phyloP scores from a whole-genome alignment of 2,888 invertebrate species.

The Prenolepis imparis region DNA sequence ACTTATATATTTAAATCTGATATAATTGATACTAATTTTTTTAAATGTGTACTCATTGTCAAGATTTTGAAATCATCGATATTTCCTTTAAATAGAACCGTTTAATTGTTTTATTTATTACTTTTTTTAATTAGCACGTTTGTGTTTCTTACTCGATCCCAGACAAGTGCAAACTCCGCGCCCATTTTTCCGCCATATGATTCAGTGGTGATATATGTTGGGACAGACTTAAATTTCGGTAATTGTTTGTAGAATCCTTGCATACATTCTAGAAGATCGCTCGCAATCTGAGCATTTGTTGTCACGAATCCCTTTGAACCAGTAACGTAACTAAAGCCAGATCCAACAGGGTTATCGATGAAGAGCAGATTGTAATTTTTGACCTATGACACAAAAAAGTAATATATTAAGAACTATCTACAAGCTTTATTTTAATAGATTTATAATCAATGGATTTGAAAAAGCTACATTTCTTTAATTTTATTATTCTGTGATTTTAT shows the following conservation, averaged over 20 bases:
- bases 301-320: slow-evolving; percentile 86
- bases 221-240: slow-evolving; percentile 91
- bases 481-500: background rate
- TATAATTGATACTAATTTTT: background rate
- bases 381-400: slow-evolving; percentile 87
- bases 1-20: background rate
- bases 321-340: slow-evolving; percentile 94
- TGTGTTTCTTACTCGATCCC: slow-evolving; percentile 87
- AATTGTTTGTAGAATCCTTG: slow-evolving; percentile 90
- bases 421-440: background rate
- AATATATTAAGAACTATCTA: background rate
- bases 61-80: background rate
- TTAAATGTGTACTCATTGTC: too few relatives aligned
- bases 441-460: background rate
- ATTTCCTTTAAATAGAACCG: background rate
- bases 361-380: slow-evolving; percentile 94
- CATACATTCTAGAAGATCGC: slow-evolving; percentile 92
- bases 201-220: slow-evolving; percentile 95
- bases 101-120: background rate
- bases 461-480: background rate
- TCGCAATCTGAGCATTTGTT: slow-evolving; percentile 90
- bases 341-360: slow-evolving; percentile 96
- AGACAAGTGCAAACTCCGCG: slow-evolving; percentile 91
- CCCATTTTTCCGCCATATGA: slow-evolving; percentile 98
- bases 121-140: background rate